Evolutionary conservation across 2,888 invertebrate genomes (phyloP).

Genomic region (Stictocephala bisonia): DNA sequence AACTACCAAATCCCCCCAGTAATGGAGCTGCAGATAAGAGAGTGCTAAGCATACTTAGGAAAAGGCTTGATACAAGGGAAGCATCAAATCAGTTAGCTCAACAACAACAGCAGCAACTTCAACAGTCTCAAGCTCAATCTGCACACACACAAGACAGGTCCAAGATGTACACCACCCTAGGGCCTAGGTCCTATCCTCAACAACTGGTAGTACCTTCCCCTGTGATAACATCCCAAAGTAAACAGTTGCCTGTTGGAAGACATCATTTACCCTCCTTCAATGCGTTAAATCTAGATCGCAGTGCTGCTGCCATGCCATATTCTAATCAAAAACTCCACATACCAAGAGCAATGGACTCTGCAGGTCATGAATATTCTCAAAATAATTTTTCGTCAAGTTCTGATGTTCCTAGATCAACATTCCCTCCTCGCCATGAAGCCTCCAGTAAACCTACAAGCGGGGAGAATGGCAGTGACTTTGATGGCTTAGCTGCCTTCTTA

Average conservation of each 20-base stretch:
- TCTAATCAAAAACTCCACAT: constrained; percentile 71
- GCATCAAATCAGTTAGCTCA: constrained; percentile 68
- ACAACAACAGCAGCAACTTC: constrained; percentile 63
- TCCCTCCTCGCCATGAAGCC: background rate
- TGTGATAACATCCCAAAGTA: constrained; percentile 9
- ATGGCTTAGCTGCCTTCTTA: constrained; percentile 71
- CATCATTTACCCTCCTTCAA: constrained; percentile 70
- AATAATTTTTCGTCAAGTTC: background rate
- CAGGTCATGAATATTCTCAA: constrained; percentile 59
- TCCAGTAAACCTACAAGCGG: constrained; percentile 12
- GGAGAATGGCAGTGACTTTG: constrained; percentile 63
- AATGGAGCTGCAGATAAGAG: constrained; percentile 68
- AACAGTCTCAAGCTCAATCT: constrained; percentile 33
- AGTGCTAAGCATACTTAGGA: constrained; percentile 77
- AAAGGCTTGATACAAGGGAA: constrained; percentile 75
- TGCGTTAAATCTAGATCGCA: constrained; percentile 67
- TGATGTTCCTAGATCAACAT: constrained; percentile 6
- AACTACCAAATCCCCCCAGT: constrained; percentile 39
- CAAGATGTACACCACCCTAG: constrained; percentile 33
- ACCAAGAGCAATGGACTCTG: constrained; percentile 76
- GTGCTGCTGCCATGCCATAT: constrained; percentile 65
- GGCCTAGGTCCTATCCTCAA: constrained; percentile 26
- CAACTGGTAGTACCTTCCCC: constrained; percentile 16
- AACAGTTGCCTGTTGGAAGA: constrained; percentile 32
- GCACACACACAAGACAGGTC: constrained; percentile 25